A percentile compares a stretch with the other conserved stretches of the same genome.
Conservation (phyloP, 2,888 invertebrate species). For the Empis stercorea region DNA sequence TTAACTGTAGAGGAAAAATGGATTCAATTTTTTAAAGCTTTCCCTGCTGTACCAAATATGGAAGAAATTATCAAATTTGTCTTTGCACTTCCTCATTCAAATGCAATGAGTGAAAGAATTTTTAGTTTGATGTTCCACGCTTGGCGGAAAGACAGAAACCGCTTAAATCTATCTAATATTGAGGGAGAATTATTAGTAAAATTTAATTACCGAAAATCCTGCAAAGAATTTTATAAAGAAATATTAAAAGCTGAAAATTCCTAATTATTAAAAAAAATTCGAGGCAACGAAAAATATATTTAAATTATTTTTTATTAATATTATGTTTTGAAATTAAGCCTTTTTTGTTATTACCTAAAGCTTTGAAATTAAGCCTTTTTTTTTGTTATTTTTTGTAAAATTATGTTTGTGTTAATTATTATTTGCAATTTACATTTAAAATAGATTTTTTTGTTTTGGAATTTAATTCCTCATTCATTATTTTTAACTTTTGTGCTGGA, state of each 20-base stretch:
- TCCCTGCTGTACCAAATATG: not conserved
- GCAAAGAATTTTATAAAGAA: not conserved
- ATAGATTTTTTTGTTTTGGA: too few relatives aligned
- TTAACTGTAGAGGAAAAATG: not conserved
- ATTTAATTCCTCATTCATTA: too few relatives aligned
- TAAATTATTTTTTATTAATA: too few relatives aligned
- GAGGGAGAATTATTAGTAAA: not conserved
- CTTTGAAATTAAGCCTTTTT: too few relatives aligned
- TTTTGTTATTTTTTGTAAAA: too few relatives aligned
- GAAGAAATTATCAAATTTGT: not conserved
- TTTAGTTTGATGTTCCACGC: not conserved
- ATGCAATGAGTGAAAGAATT: not conserved
- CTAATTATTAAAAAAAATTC: too few relatives aligned
- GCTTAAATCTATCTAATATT: not conserved
- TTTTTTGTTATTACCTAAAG: too few relatives aligned
- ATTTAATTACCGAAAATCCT: not conserved
- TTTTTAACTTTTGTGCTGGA: too few relatives aligned
- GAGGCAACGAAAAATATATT: too few relatives aligned
- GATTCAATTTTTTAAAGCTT: not conserved
- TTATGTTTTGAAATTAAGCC: too few relatives aligned
- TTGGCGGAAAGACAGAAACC: not conserved
- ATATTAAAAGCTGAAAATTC: not conserved
- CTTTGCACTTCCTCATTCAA: not conserved
- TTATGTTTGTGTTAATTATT: too few relatives aligned
- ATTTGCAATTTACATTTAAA: too few relatives aligned